Conservation (phyloP, 2,888 invertebrate species). For the Lycophotia porphyrea region DNA sequence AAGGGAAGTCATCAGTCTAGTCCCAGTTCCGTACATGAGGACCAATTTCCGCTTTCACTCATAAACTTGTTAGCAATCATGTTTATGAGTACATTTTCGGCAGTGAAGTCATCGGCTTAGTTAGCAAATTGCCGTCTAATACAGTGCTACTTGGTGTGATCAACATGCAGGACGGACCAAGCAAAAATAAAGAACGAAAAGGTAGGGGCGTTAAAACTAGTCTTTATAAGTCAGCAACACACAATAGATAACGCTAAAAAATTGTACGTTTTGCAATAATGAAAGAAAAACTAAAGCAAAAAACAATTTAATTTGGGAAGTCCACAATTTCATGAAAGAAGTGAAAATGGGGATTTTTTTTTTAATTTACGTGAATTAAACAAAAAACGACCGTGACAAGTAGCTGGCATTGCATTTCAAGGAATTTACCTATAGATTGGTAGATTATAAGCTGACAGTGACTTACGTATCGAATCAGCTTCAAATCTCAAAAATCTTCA, state of each 20-base stretch:
- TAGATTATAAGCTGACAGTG: background rate
- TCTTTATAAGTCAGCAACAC: too few species aligned
- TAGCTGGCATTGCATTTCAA: background rate
- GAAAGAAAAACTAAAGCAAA: background rate
- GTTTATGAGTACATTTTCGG: constrained; percentile 61
- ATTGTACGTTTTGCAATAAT: background rate
- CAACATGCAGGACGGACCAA: constrained; percentile 24
- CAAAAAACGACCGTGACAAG: background rate
- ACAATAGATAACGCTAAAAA: too few species aligned
- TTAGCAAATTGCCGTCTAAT: constrained; percentile 69
- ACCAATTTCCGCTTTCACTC: constrained; percentile 30
- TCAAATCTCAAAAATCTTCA: constrained; percentile 11
- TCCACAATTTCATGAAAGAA: background rate
- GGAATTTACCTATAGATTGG: background rate
- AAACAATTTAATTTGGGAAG: background rate
- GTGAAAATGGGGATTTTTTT: too few species aligned
- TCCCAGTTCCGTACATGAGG: background rate
- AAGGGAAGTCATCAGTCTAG: background rate
- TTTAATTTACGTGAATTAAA: too few species aligned
- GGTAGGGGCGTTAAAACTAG: constrained; percentile 26
- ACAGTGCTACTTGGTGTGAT: constrained; percentile 49
- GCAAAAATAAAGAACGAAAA: constrained; percentile 31
- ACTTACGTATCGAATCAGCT: background rate
- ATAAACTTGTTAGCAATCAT: constrained; percentile 35
- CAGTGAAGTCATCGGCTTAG: constrained; percentile 70